Conservation (phyloP, 2,888 invertebrate species). For the Furcula furcula region DNA sequence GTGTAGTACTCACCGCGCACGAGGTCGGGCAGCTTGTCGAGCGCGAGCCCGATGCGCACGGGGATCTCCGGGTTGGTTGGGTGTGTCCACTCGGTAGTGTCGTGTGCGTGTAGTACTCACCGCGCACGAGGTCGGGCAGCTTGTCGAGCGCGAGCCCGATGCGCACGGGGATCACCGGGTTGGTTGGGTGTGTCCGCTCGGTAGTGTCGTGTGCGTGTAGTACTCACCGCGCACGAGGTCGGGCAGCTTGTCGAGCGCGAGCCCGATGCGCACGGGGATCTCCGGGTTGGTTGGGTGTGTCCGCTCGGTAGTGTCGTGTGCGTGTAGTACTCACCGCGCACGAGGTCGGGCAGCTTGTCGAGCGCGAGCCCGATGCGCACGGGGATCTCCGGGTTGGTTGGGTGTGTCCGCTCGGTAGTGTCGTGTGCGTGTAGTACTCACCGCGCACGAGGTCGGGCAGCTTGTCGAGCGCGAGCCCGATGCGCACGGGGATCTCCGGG, state of each 20-base stretch:
- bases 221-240: conserved; percentile 87
- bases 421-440: too few species aligned
- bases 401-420: too few species aligned
- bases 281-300: conserved; percentile 94
- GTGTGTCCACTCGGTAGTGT: too few species aligned
- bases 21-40: conserved; percentile 90
- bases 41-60: conserved; percentile 88
- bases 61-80: conserved; percentile 93
- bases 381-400: conserved; percentile 93
- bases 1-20: conserved; percentile 86
- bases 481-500: conserved; percentile 92
- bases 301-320: too few species aligned
- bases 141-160: conserved; percentile 90
- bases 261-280: conserved; percentile 90
- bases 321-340: conserved; percentile 86
- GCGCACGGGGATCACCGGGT: conserved; percentile 92
- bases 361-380: conserved; percentile 89
- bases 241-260: conserved; percentile 89
- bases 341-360: conserved; percentile 89
- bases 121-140: conserved; percentile 89
- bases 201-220: too few species aligned
- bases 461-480: conserved; percentile 89
- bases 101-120: too few species aligned
- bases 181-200: too few species aligned
- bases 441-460: conserved; percentile 89